A percentile compares a stretch with the other conserved stretches of the same genome.
Evolutionary conservation across 1,140 invertebrate genomes (phyloP).

Genomic region (Aphelinus atriplicis): DNA sequence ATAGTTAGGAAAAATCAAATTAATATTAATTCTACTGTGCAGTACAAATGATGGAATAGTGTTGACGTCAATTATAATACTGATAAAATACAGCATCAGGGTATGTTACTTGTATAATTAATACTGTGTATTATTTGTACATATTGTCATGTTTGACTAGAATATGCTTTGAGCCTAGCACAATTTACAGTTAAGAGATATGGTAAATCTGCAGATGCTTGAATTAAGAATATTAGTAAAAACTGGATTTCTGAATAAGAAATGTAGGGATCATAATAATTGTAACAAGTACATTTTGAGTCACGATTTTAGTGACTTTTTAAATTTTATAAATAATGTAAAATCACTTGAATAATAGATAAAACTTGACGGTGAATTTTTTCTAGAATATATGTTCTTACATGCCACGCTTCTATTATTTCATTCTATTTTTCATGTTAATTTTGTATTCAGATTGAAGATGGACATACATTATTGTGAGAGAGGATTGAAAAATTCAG

Average conservation of each 20-base stretch:
- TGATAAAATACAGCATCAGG: conserved; percentile 19
- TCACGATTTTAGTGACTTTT: conserved; percentile 27
- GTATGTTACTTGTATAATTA: conserved; percentile 20
- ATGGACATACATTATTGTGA: neutral
- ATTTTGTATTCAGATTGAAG: no score
- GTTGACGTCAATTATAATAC: conserved; percentile 29
- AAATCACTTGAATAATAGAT: conserved; percentile 14
- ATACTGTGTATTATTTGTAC: conserved; percentile 38
- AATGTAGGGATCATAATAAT: conserved; percentile 5
- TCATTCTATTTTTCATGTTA: neutral
- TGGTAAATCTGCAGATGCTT: neutral
- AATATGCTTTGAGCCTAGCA: neutral
- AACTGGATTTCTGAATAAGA: conserved; percentile 7
- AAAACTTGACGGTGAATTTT: neutral
- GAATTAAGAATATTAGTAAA: neutral
- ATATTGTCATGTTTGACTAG: conserved; percentile 15
- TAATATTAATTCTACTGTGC: no score
- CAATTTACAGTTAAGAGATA: neutral
- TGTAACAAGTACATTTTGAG: neutral
- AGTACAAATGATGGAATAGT: conserved; percentile 16
- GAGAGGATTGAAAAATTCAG: neutral
- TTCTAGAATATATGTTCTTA: neutral
- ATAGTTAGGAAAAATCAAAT: no score
- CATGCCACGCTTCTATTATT: neutral
- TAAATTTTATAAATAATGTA: conserved; percentile 10